Percentiles rank a stretch among this genome's conserved stretches.
phyloP scores from a whole-genome alignment of 2,113 vertebrate species.

The Sporophila hypoxantha region DNA sequence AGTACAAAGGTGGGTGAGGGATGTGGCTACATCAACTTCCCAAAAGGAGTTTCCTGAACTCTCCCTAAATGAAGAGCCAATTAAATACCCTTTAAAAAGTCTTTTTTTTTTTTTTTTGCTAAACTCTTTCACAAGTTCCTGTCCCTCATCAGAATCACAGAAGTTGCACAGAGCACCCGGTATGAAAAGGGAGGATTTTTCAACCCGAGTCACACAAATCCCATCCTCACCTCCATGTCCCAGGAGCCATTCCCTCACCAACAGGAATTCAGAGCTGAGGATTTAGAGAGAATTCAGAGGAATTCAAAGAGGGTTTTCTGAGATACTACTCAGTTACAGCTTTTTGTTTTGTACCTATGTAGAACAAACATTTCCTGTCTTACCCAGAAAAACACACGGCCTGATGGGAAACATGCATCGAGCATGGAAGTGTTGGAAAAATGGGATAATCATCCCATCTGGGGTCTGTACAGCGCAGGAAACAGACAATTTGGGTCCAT shows the following conservation, averaged over 20 bases:
- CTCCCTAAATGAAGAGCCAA: not conserved
- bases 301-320: not conserved
- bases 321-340: not conserved
- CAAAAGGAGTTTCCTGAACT: not conserved
- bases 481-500: not conserved
- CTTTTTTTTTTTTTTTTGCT: not conserved
- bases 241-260: not conserved
- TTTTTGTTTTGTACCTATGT: not conserved
- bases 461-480: not conserved
- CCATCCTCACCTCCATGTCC: not conserved
- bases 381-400: accelerated
- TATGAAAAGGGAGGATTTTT: not conserved
- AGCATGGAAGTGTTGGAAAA: not conserved
- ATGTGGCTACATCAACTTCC: not conserved
- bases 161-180: not conserved
- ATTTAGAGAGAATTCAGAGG: not conserved
- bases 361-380: not conserved
- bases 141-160: not conserved
- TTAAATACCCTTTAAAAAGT: not conserved
- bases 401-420: not conserved
- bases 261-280: not conserved
- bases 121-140: not conserved
- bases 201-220: not conserved
- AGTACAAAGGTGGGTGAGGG: not conserved
- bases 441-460: not conserved